Evolutionary conservation across 1,140 invertebrate species (phyloP), one percentile per base, ranked within the genome.

Genomic region (Magallana angulata): DNA sequence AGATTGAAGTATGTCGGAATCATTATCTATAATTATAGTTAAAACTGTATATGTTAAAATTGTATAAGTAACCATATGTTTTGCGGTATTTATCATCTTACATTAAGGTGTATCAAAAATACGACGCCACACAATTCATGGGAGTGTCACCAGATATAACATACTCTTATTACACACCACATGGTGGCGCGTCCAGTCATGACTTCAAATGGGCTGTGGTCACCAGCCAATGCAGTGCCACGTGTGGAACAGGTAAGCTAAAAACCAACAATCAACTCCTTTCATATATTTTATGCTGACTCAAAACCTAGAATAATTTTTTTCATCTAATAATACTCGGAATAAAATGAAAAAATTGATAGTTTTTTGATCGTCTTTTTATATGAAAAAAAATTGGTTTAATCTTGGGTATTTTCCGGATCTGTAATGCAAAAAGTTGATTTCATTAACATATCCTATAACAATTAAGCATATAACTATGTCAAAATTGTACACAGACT

Each of bases 91-190:
- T 62, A 14, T 4, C 36, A 59, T 24, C 18, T 76, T 48, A 12
- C 2, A 14, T 59, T 18, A 59, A 90, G 90, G 90, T 92, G 9
- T 92, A 82, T 71, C 84, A 85, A 30, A 57, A 87, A 11, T 90
- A 87, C 82, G 87, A 57, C 81, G 76, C 24, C 24, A 85, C 58
- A 11, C 18, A 36, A 8, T 92, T 86, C 85, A 18, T 84, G 62
- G 87, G 87, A 12, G 87, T 86, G 14, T 82, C 58, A 12, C 90
- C 91, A 59, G 85, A 90, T 14, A 85, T 92, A n/a, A 85, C 60
- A 1, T 92, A 85, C 62, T 83, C 88, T 8, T 92, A 89, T 81
- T 80, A 85, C 57, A 87, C 85, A 0, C 90, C 91, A 12, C 24
- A 9, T 18, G 16, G 56, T 0, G 16, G 57, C 0, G 6, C 16